These are phyloP conservation scores for Neria commutata DNA, from an alignment of 2,888 invertebrate genomes.

Conservation along the genomic window DNA sequence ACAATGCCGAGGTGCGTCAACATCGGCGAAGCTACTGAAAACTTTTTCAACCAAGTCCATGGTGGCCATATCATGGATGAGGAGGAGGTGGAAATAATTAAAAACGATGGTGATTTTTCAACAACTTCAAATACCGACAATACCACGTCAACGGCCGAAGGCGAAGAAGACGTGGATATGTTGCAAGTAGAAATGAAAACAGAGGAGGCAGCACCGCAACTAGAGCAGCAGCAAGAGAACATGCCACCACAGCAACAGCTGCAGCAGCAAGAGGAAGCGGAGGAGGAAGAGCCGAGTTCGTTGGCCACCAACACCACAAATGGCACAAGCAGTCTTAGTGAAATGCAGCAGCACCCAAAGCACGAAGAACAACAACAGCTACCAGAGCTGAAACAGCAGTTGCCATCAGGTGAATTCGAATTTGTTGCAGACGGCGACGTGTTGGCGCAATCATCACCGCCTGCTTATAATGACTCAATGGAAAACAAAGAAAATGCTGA, in stretches of 20 bases:
- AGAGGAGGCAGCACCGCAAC: conserved; percentile 16
- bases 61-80: conserved; percentile 19
- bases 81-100: conserved; percentile 48
- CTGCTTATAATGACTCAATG: conserved; percentile 24
- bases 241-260: neutral
- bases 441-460: too few relatives aligned
- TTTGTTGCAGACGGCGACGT: too few relatives aligned
- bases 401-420: conserved; percentile 4
- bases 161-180: conserved; percentile 25
- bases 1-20: conserved; percentile 28
- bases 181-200: conserved; percentile 32
- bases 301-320: conserved; percentile 51
- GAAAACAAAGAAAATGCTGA: conserved; percentile 42
- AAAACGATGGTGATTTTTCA: conserved; percentile 52
- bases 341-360: conserved; percentile 29
- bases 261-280: conserved; percentile 27
- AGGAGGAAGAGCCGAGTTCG: conserved; percentile 53
- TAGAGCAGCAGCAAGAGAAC: conserved; percentile 9
- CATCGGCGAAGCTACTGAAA: conserved; percentile 33
- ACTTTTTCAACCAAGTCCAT: conserved; percentile 12
- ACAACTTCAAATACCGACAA: conserved; percentile 46
- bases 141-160: conserved; percentile 37
- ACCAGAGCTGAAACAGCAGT: neutral
- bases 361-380: neutral
- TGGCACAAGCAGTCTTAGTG: conserved; percentile 55